phyloP scores from a whole-genome alignment of 2,797 vertebrate genomes.

The Pangasius larnaudii region DNA sequence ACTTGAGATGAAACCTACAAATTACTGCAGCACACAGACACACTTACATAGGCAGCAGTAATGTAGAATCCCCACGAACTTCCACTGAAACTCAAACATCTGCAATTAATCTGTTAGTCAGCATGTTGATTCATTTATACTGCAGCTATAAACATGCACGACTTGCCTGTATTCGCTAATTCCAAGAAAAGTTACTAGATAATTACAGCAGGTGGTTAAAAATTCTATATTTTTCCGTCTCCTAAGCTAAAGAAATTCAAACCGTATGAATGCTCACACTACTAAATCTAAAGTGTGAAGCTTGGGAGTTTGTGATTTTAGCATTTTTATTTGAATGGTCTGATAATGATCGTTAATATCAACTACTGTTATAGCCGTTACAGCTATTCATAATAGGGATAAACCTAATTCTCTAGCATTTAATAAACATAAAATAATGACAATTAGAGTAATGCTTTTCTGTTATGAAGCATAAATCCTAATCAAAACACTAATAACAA shows the following conservation, averaged over 20 bases:
- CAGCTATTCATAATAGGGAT: neutral
- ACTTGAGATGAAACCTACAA: constrained; percentile 32
- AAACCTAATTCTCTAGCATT: neutral
- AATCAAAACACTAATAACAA: neutral
- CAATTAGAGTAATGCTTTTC: neutral
- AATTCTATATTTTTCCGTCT: neutral
- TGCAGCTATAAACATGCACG: neutral
- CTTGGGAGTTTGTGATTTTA: neutral
- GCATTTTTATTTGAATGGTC: neutral
- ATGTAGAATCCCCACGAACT: neutral
- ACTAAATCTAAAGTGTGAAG: neutral
- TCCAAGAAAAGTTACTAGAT: neutral
- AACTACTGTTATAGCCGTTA: too few relatives aligned
- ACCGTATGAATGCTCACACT: neutral
- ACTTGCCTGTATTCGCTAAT: neutral
- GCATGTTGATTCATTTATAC: neutral
- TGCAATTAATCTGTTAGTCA: neutral
- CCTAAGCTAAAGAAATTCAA: neutral
- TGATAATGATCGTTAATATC: neutral
- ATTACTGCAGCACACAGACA: constrained; percentile 1
- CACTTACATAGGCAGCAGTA: neutral
- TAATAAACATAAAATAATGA: neutral
- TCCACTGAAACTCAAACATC: neutral
- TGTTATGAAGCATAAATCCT: too few relatives aligned
- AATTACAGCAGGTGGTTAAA: neutral